A percentile compares a stretch with the other conserved stretches of the same genome.
Conservation (phyloP, 2,113 vertebrate species). For the Caretta caretta region DNA sequence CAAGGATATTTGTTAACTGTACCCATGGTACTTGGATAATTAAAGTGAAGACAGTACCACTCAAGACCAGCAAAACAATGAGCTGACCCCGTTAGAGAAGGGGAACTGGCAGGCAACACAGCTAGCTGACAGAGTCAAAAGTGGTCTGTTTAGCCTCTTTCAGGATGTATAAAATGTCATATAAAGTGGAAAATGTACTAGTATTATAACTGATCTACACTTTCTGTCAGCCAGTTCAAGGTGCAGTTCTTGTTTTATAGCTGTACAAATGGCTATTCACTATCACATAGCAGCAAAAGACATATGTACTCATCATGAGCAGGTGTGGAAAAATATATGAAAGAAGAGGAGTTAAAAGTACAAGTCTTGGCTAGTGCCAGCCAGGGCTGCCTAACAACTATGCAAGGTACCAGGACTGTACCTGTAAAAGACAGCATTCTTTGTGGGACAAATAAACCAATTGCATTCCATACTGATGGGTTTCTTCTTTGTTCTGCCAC, state of each 20-base stretch:
- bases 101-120: neutral
- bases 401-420: neutral
- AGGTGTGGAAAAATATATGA: neutral
- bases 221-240: neutral
- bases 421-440: neutral
- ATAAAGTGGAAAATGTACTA: neutral
- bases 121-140: neutral
- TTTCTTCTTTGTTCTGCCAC: neutral
- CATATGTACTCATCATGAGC: neutral
- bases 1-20: neutral
- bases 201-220: neutral
- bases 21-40: neutral
- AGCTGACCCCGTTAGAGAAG: neutral
- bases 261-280: neutral
- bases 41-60: fast-evolving
- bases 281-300: neutral
- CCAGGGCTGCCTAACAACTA: neutral
- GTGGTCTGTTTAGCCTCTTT: neutral
- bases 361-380: neutral
- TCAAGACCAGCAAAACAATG: neutral
- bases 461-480: neutral
- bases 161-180: fast-evolving
- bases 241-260: neutral
- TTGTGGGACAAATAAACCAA: neutral
- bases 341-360: neutral